These are phyloP conservation scores for Alces alces DNA, from an alignment of 2,113 vertebrate genomes.

Conservation along the genomic window DNA sequence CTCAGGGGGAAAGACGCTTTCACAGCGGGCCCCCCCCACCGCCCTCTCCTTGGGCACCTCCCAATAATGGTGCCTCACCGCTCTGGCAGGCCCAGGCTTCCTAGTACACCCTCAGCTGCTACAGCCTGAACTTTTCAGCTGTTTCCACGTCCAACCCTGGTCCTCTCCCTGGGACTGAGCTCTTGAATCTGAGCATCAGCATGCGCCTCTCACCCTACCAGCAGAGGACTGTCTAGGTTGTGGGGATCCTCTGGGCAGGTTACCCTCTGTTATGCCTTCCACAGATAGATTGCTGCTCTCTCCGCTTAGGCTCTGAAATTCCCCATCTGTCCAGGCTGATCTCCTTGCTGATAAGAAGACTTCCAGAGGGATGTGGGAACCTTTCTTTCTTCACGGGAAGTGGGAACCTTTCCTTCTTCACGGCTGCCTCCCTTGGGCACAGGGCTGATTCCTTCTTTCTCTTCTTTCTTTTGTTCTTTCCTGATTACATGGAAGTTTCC, in stretches of 20 bases:
- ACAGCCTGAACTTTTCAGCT: neutral
- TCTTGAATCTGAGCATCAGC: neutral
- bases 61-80: neutral
- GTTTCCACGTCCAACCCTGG: neutral
- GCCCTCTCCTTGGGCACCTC: neutral
- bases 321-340: neutral
- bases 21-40: neutral
- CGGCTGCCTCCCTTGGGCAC: neutral
- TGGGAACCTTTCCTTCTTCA: neutral
- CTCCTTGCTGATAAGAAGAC: neutral
- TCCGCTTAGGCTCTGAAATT: neutral
- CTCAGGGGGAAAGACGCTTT: neutral
- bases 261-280: neutral
- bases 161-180: neutral
- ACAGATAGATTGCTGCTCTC: neutral
- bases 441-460: neutral
- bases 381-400: neutral
- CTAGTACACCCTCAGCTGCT: neutral
- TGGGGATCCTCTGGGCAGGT: neutral
- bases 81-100: neutral
- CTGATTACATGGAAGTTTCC: neutral
- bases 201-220: neutral
- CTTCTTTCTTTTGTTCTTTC: neutral
- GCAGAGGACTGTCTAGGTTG: neutral
- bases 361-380: neutral